phyloP scores from a whole-genome alignment of 2,113 vertebrate genomes.

The Ursus arctos region DNA sequence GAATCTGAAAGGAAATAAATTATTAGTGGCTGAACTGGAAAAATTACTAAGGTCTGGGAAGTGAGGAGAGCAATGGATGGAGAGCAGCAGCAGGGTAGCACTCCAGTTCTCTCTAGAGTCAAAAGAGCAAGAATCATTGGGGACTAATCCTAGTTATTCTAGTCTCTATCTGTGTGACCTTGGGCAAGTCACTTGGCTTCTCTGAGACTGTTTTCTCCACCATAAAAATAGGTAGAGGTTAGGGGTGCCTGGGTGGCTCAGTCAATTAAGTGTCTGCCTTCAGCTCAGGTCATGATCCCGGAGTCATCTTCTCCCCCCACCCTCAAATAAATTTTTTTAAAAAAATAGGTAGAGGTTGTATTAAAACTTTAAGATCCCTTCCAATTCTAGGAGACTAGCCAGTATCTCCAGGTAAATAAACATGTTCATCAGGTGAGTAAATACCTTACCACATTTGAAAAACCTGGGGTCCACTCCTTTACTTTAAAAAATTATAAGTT shows the following conservation, averaged over 20 bases:
- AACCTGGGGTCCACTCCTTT: background rate
- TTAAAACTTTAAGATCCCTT: constrained; percentile 54
- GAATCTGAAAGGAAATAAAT: constrained; percentile 41
- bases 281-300: background rate
- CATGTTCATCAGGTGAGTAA: background rate
- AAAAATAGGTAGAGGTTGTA: background rate
- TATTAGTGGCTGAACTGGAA: constrained; percentile 24
- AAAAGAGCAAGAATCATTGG: background rate
- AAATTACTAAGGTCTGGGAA: background rate
- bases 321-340: background rate
- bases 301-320: background rate
- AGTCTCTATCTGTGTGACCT: background rate
- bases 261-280: background rate
- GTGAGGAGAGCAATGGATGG: background rate
- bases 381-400: constrained; percentile 34
- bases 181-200: background rate
- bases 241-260: too few relatives aligned
- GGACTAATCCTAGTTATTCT: background rate
- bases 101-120: background rate
- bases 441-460: background rate
- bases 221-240: background rate
- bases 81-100: background rate
- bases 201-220: background rate
- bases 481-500: constrained; percentile 22
- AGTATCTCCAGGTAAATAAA: background rate